Percentiles rank a stretch among this genome's conserved stretches.
Evolutionary conservation across 2,113 vertebrate genomes (phyloP).

Genomic region (Myiozetetes cayanensis): DNA sequence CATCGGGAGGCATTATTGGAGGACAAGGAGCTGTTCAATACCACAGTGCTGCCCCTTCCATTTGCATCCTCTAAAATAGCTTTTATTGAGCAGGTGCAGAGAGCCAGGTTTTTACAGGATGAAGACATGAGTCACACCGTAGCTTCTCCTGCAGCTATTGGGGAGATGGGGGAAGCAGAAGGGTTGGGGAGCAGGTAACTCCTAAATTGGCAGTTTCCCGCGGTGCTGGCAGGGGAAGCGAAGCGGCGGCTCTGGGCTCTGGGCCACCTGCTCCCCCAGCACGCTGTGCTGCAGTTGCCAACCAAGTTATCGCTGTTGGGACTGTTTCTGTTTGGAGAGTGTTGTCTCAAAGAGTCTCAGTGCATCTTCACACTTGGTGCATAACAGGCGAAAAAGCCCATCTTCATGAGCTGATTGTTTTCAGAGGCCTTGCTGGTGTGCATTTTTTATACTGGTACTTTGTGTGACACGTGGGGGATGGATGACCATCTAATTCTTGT

Average conservation of each 20-base stretch:
- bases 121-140: not conserved
- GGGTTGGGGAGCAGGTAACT: not conserved
- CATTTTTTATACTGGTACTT: not conserved
- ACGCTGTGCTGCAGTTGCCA: not conserved
- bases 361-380: not conserved
- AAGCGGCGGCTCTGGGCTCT: not conserved
- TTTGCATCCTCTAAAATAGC: not conserved
- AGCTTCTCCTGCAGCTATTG: not conserved
- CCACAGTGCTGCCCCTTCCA: not conserved
- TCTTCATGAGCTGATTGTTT: not conserved
- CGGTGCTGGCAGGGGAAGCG: not conserved
- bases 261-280: constrained; percentile 11
- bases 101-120: rapidly evolving
- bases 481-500: not conserved
- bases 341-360: not conserved
- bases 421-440: not conserved
- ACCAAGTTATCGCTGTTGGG: not conserved
- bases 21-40: not conserved
- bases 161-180: not conserved
- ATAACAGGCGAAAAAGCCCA: not conserved
- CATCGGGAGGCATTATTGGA: rapidly evolving
- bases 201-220: not conserved
- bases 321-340: not conserved
- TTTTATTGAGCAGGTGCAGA: not conserved
- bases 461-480: not conserved